Conservation (phyloP, 2,888 invertebrate genomes). For the Perizoma affinitatum region DNA sequence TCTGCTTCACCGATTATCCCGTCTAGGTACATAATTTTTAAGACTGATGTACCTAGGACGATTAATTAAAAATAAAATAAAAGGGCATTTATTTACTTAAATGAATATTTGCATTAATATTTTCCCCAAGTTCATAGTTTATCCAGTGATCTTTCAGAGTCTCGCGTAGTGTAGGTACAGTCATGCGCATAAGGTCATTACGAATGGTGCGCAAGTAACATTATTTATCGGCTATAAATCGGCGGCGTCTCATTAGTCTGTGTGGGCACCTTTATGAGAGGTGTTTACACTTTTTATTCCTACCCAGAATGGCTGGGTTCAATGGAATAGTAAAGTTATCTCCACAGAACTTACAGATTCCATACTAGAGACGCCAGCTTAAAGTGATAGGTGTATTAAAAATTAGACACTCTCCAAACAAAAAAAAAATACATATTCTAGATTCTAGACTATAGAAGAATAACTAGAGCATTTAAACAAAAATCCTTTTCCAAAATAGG, state of each 20-base stretch:
- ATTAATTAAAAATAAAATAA: too few species aligned
- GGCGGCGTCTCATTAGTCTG: slow-evolving; percentile 69
- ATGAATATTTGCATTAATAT: too few species aligned
- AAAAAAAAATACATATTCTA: too few species aligned
- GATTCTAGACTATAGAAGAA: too few species aligned
- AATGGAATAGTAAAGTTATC: slow-evolving; percentile 42
- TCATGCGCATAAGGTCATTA: slow-evolving; percentile 58
- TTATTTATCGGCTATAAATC: slow-evolving; percentile 78
- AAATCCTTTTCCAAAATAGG: too few species aligned
- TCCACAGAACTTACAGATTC: neutral
- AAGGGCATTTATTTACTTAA: too few species aligned
- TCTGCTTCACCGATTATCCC: too few species aligned
- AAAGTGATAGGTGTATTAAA: neutral
- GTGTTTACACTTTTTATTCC: slow-evolving; percentile 59
- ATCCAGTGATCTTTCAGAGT: slow-evolving; percentile 16
- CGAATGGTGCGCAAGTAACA: slow-evolving; percentile 57
- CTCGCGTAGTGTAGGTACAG: slow-evolving; percentile 32
- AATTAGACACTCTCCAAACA: too few species aligned
- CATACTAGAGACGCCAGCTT: slow-evolving; percentile 2
- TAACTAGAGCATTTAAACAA: too few species aligned
- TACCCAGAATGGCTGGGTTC: slow-evolving; percentile 49
- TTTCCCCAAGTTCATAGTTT: slow-evolving; percentile 21
- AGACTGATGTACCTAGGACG: too few species aligned
- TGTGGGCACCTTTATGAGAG: slow-evolving; percentile 77
- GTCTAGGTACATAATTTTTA: too few species aligned